A percentile compares a stretch with the other conserved stretches of the same genome.
These are phyloP conservation scores for Drosophila merina DNA, from an alignment of 2,888 invertebrate species.

Conservation along the genomic window DNA sequence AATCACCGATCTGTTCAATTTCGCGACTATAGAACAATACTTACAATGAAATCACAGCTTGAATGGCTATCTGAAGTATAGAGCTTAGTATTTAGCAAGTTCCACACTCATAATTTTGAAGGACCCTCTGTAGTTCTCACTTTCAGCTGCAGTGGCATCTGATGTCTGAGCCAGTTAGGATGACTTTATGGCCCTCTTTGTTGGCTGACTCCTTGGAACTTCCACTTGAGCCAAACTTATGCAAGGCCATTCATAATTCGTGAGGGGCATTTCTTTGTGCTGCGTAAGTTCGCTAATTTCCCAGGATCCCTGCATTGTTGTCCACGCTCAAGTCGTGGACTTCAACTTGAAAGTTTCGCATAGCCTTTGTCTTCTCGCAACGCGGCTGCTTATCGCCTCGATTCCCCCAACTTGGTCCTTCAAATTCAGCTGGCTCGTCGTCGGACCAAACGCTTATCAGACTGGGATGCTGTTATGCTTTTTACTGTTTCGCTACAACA, in stretches of 20 bases:
- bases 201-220: constrained; percentile 15
- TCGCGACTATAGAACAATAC: no score
- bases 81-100: constrained; percentile 11
- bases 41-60: constrained; percentile 9
- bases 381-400: constrained; percentile 27
- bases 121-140: constrained; percentile 10
- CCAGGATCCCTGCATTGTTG: constrained; percentile 31
- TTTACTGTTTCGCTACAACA: constrained; percentile 33
- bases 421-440: constrained; percentile 30
- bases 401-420: constrained; percentile 27
- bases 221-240: constrained; percentile 38
- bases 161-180: constrained; percentile 15
- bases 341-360: constrained; percentile 25
- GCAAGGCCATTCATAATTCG: constrained; percentile 48
- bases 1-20: no score
- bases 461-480: constrained; percentile 43
- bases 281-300: constrained; percentile 54
- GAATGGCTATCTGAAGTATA: not conserved
- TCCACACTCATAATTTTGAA: constrained; percentile 18
- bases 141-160: constrained; percentile 6
- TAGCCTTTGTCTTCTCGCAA: constrained; percentile 36
- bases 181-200: constrained; percentile 23
- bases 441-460: constrained; percentile 56
- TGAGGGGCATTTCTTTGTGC: constrained; percentile 43
- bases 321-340: constrained; percentile 36